Conservation (phyloP, 1,140 invertebrate species). For the Drosophila ananassae region DNA sequence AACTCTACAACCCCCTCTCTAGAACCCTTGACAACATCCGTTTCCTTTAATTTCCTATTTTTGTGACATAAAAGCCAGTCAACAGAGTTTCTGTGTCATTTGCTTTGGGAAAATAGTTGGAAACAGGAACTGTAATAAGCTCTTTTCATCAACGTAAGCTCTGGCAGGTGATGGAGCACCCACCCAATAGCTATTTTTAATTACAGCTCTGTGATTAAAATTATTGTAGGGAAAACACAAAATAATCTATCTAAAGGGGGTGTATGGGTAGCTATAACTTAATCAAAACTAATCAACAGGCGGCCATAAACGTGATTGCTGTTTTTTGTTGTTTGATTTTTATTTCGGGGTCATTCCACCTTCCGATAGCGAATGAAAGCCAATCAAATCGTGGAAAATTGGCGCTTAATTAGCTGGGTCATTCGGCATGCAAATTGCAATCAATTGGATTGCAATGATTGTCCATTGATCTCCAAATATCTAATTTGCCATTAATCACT, state of each 20-base stretch:
- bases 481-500: slow-evolving; percentile 52
- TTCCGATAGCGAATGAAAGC: slow-evolving; percentile 22
- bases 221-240: too few species aligned
- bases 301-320: slow-evolving; percentile 23
- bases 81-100: slow-evolving; percentile 35
- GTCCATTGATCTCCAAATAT: slow-evolving; percentile 49
- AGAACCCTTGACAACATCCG: slow-evolving; percentile 38
- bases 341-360: slow-evolving; percentile 40
- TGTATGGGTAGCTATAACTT: slow-evolving; percentile 21
- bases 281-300: slow-evolving; percentile 66
- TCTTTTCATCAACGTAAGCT: slow-evolving; percentile 14
- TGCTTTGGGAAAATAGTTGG: slow-evolving; percentile 23
- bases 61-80: not conserved
- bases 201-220: slow-evolving; percentile 12
- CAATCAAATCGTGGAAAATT: slow-evolving; percentile 48
- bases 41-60: slow-evolving; percentile 44
- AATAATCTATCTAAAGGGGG: too few species aligned
- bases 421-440: slow-evolving; percentile 41
- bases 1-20: not conserved
- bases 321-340: slow-evolving; percentile 32
- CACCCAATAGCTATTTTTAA: slow-evolving; percentile 24
- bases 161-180: slow-evolving; percentile 9
- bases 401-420: slow-evolving; percentile 54
- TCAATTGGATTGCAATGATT: slow-evolving; percentile 42
- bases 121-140: slow-evolving; percentile 36